Evolutionary conservation across 1,140 invertebrate species (phyloP).

Genomic region (Physella acuta): DNA sequence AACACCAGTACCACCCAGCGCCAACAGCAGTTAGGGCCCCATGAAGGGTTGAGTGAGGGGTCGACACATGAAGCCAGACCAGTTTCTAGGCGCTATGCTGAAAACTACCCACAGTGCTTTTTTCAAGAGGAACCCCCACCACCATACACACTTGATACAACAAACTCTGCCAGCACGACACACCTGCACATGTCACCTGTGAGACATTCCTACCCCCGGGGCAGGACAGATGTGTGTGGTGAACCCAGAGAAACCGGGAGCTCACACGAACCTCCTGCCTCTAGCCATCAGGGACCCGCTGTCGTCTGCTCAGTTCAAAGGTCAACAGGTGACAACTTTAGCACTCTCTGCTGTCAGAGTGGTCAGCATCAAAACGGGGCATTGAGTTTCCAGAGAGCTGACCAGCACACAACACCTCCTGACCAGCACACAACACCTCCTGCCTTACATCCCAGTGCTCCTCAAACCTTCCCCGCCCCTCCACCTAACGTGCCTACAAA

Average conservation of each 20-base stretch:
- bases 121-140: constrained; percentile 20
- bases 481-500: background rate
- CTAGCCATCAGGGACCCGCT: background rate
- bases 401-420: background rate
- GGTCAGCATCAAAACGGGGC: too few species aligned
- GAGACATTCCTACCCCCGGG: background rate
- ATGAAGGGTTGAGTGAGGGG: too few species aligned
- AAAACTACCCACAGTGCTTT: constrained; percentile 16
- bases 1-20: background rate
- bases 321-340: background rate
- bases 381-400: background rate
- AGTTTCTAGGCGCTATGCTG: constrained; percentile 12
- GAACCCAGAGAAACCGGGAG: background rate
- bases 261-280: background rate
- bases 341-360: too few species aligned
- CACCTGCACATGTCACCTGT: background rate
- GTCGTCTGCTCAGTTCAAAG: too few species aligned
- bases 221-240: background rate
- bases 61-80: background rate
- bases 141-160: constrained; percentile 5
- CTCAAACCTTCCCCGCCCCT: background rate
- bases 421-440: background rate
- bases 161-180: too few species aligned
- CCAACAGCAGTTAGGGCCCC: background rate
- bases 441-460: background rate